Base-by-base conservation (phyloP, 2,888 invertebrate species). In the Chaitophorus viminalis region DNA sequence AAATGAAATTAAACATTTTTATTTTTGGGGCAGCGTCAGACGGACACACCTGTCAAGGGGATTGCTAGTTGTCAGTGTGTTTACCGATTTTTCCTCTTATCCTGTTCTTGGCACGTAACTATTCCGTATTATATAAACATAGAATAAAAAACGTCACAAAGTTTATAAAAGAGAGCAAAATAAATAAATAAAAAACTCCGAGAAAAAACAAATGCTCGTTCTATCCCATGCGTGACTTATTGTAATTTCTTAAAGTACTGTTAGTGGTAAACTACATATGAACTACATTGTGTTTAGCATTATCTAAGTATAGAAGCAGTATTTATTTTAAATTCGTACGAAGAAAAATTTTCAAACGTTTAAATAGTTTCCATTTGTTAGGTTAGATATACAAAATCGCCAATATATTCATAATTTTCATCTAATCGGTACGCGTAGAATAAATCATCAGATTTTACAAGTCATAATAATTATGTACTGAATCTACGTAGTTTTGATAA, bases 1-100 rank as follows among this genome's bases (percentile, higher is more conserved):
- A 87, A 79, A 79, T 87, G 87, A 87, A 87, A 87, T 87, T 87
- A 60, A 87, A 87, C 79, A 81, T 87, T 79, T 87, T 87, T 87
- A 87, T 87, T 87, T 87, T 87, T 87, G 87, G 86, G 87, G 60
- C 79, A 60, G n/a, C 74, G 87, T 79, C 86, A 81, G 74, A 87
- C 81, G 74, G 74, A 86, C 87, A 81, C 87, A 87, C 87, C 87
- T 87, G 87, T 87, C 87, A 87, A 81, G 79, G 81, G 87, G 81
- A 87, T 87, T 87, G 87, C 74, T 87, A 87, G 87, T 74, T 87
- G 87, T 87, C 87, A 87, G 72, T 79, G 87, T 87, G 72, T 87
- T 81, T 39, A 74, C 65, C 46, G 60, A 79, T 87, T 81, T 46
- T 75, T 52, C 79, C 31, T 81, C 79, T 74, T 87, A 81, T 79